Evolutionary conservation across 2,113 vertebrate genomes (phyloP), one percentile per base, ranked within the genome.

Genomic region (Dendropsophus ebraccatus): DNA sequence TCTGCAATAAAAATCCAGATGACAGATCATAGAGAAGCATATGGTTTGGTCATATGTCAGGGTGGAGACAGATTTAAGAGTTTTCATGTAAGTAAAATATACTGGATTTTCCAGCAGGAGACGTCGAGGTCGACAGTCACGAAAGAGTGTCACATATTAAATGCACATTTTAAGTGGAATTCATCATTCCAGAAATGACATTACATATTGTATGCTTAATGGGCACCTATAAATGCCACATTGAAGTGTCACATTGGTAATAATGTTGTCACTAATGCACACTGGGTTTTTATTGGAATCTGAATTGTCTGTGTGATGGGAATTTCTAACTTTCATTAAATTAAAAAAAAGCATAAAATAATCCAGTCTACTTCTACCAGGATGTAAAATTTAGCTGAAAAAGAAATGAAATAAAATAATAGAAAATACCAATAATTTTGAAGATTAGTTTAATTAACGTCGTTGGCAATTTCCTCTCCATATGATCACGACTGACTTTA

Each of bases 61-160:
- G 47, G 54, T 79, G 76, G 19, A 79, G 32, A 79, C 32, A 80
- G 73, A 76, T 76, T 52, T 50, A 80, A 54, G 56, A 45, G 54
- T 62, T 16, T 41, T 60, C 35, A 60, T 37, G 21, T 37, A 41
- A 41, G 32, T 80, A 45, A 80, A 62, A 62, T 60, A 25, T n/a
- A 62, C 56, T 25, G 35, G 12, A 80, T 78, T 78, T 73, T 78
- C 17, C 16, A 58, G 49, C 30, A 56, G 52, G 41, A 75, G 41
- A 49, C 72, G 25, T 47, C 7, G 23, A 75, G 72, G 72, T 75
- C n/a, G 35, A 72, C 19, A n/a, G 11, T 73, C 35, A 76, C 52
- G 47, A 76, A 28, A 30, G 70, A 25, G 72, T 6, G 16, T 28
- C n/a, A 52, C 16, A 50, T 76, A 76, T 76, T 76, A 76, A 41